phyloP scores from a whole-genome alignment of 2,797 vertebrate genomes.

The Coreius guichenoti region DNA sequence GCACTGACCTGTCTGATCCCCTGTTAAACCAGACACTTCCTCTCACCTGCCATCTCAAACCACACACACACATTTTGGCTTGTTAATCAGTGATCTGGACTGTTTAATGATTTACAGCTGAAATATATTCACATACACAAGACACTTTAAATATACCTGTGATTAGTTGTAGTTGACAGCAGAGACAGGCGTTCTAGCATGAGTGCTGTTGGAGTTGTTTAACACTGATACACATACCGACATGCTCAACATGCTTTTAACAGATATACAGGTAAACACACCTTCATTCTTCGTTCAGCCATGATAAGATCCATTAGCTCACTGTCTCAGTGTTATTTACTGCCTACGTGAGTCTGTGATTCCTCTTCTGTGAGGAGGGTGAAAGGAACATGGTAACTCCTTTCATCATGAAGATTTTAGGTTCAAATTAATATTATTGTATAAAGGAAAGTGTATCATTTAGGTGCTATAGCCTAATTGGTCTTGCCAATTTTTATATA shows the following conservation, averaged over 20 bases:
- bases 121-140: slow-evolving; percentile 60
- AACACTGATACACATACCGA: neutral
- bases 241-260: neutral
- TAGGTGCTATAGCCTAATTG: too few relatives aligned
- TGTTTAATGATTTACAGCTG: slow-evolving; percentile 21
- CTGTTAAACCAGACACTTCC: slow-evolving; percentile 13
- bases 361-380: neutral
- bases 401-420: too few relatives aligned
- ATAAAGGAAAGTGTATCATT: too few relatives aligned
- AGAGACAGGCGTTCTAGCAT: neutral
- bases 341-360: neutral
- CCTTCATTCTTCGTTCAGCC: neutral
- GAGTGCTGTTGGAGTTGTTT: neutral
- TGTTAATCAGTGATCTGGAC: neutral
- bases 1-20: neutral
- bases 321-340: neutral
- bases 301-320: neutral
- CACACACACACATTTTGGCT: neutral
- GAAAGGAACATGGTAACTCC: neutral
- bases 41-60: neutral
- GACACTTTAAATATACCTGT: slow-evolving; percentile 5
- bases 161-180: neutral
- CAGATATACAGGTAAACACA: neutral
- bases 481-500: too few relatives aligned
- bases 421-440: too few relatives aligned